Evolutionary conservation across 2,797 vertebrate species (phyloP), one percentile per base, ranked within the genome.

Genomic region (Threskiornis aethiopicus): DNA sequence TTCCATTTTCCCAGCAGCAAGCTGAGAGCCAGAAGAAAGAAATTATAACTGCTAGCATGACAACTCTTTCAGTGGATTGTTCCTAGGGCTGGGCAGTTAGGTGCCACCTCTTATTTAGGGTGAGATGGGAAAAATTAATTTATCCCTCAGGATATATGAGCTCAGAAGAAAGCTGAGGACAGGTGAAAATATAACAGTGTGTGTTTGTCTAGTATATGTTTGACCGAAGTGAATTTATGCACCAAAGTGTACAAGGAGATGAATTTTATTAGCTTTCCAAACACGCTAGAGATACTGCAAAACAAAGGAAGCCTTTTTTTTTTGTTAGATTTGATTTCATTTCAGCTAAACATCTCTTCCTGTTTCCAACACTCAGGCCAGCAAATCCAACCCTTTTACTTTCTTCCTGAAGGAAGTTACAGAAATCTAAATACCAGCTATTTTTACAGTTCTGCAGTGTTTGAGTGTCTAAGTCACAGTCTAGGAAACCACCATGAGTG

Each of bases 41-140:
- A 88, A 73, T 71, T 1, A 5, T 70, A 85, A 83, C 39, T 73
- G 64, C 78, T 84, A 24, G 70, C 3, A 0, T 46, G 72, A 86
- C 46, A 72, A 3, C 54, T 88, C 39, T 52, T 76, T 26, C 70
- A 37, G 24, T 19, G 16, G 49, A 42, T 33, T 84, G 52, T 69
- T 86, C 61, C 76, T 65, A 78, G 26, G 62, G 42, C 49, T 81
- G 26, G 65, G 54, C 46, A 94, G n/a, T 21, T n/a, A 58, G 11
- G 20, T 82, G 39, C 21, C 51, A 93, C 51, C 33, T 87, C 78
- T 89, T 75, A 54, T 10, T 41, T 28, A 58, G 61, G 20, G 21
- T 70, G 58, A 96, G 88, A 76, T 58, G 58, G 71, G 78, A 94
- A 84, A 86, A 81, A 86, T 17, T 78, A 47, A 86, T 90, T 86